Percentiles rank a stretch among this genome's conserved stretches.
These are phyloP conservation scores for Cataglyphis livida DNA, from an alignment of 2,888 invertebrate species.

Conservation along the genomic window DNA sequence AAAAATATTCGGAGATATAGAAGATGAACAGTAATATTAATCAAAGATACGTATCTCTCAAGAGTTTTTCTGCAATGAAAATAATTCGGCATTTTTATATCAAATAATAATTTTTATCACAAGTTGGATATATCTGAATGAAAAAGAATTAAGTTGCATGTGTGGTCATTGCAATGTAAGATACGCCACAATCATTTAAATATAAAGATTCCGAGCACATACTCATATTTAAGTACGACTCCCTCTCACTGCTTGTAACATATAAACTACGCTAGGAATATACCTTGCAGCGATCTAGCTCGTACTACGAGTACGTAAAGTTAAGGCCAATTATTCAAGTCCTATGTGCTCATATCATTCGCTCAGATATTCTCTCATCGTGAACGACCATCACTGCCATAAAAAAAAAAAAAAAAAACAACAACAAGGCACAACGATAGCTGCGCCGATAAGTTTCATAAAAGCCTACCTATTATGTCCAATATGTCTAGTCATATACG, in stretches of 20 bases:
- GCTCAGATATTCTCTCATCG: slow-evolving; percentile 53
- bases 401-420: slow-evolving; percentile 27
- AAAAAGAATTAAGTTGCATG: not conserved
- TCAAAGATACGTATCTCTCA: not conserved
- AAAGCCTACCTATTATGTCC: slow-evolving; percentile 67
- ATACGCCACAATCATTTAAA: not conserved
- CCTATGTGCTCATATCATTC: slow-evolving; percentile 68
- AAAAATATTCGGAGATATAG: not conserved
- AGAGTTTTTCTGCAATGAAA: not conserved
- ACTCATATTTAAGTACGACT: slow-evolving; percentile 4
- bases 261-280: slow-evolving; percentile 64
- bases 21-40: not conserved
- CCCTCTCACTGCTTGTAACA: slow-evolving; percentile 60
- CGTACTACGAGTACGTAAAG: slow-evolving; percentile 49
- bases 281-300: slow-evolving; percentile 66
- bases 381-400: slow-evolving; percentile 35
- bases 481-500: slow-evolving; percentile 74
- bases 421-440: slow-evolving; percentile 7
- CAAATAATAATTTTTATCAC: not conserved
- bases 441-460: slow-evolving; percentile 56
- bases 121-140: slow-evolving; percentile 1
- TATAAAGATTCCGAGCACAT: not conserved
- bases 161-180: not conserved
- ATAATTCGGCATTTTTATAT: not conserved
- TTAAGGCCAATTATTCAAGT: slow-evolving; percentile 56